phyloP scores from a whole-genome alignment of 2,888 invertebrate genomes.

The Monochamus alternatus region DNA sequence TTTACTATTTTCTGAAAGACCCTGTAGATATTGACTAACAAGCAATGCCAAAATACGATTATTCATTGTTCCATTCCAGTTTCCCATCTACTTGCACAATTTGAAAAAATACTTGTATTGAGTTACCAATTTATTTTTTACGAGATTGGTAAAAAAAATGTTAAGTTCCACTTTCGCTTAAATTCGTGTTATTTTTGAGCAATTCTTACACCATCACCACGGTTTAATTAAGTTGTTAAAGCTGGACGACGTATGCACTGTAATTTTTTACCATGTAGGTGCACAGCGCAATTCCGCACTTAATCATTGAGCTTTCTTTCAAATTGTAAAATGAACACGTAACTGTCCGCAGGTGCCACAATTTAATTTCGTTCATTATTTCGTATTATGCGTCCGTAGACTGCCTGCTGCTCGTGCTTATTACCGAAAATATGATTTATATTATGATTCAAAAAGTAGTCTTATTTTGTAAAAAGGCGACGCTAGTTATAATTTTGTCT shows the following conservation, averaged over 20 bases:
- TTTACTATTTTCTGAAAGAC: too few species aligned
- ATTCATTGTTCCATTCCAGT: too few species aligned
- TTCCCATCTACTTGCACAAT: too few species aligned
- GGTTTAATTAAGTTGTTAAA: neutral
- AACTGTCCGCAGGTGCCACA: neutral
- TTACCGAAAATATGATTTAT: neutral
- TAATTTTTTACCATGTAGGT: neutral
- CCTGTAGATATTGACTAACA: too few species aligned
- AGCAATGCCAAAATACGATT: too few species aligned
- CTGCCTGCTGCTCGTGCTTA: neutral
- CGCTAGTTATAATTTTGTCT: too few species aligned
- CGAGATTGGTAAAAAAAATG: neutral
- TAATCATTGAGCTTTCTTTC: neutral
- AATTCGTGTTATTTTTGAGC: neutral
- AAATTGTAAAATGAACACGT: neutral
- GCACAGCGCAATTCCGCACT: neutral
- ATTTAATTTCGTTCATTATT: neutral
- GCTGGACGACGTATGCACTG: neutral
- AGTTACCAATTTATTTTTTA: neutral
- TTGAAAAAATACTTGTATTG: too few species aligned
- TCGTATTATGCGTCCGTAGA: neutral
- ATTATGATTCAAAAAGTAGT: neutral
- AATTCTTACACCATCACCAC: neutral
- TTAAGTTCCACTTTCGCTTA: neutral
- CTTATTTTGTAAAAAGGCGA: neutral